Conservation (phyloP, 2,113 vertebrate genomes). For the Chrysemys picta region DNA sequence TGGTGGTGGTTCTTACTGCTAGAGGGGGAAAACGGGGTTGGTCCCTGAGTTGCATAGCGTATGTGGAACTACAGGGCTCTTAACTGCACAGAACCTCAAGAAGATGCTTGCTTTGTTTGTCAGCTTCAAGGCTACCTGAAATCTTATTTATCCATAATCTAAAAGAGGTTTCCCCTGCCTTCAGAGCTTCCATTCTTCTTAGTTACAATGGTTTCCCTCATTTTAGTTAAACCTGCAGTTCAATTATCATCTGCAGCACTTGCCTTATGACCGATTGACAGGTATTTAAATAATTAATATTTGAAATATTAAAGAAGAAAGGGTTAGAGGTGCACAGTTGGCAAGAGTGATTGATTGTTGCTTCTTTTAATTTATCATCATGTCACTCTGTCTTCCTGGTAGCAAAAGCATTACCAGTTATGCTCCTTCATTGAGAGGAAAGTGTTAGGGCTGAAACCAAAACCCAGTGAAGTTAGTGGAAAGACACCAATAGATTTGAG, state of each 20-base stretch:
- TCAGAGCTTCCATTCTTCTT: not conserved
- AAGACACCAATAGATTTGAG: not conserved
- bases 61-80: not conserved
- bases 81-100: not conserved
- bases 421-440: not conserved
- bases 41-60: not conserved
- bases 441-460: not conserved
- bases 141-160: not conserved
- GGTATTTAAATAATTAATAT: not conserved
- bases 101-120: not conserved
- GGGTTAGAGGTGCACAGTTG: not conserved
- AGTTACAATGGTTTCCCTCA: not conserved
- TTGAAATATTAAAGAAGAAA: not conserved
- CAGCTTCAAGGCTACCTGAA: not conserved
- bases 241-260: not conserved
- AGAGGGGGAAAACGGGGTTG: not conserved
- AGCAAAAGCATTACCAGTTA: not conserved
- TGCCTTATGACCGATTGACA: not conserved
- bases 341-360: not conserved
- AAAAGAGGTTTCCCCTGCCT: not conserved
- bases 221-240: not conserved
- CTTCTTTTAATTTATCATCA: not conserved
- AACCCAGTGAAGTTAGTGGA: not conserved
- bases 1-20: fast-evolving
- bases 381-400: not conserved